A percentile compares a stretch with the other conserved stretches of the same genome.
Evolutionary conservation across 2,113 vertebrate species (phyloP).

Genomic region (Pycnonotus jocosus): DNA sequence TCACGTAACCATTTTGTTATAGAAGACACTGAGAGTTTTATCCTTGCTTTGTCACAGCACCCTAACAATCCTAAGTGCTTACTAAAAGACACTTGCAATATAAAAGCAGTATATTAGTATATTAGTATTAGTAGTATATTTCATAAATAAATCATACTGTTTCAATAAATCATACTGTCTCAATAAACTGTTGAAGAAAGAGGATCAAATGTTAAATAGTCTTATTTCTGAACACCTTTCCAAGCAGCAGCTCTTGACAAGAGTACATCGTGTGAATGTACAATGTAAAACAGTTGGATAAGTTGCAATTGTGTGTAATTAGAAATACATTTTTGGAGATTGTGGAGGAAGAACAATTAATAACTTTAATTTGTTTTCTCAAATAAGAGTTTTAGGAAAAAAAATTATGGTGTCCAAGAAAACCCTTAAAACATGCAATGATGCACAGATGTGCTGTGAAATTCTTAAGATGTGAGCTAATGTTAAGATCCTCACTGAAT

Average conservation of each 20-base stretch:
- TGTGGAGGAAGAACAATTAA: background rate
- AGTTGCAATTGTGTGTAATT: background rate
- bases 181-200: background rate
- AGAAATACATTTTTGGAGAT: background rate
- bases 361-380: background rate
- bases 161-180: background rate
- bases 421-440: background rate
- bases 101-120: too few relatives aligned
- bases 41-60: background rate
- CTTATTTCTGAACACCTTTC: background rate
- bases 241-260: background rate
- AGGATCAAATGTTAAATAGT: background rate
- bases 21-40: background rate
- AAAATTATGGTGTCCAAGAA: background rate
- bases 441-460: conserved; percentile 13
- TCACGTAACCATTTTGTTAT: background rate
- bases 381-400: background rate
- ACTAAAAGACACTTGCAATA: background rate
- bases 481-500: background rate
- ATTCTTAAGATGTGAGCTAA: conserved; percentile 5
- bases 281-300: background rate
- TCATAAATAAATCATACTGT: background rate
- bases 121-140: background rate
- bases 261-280: accelerated
- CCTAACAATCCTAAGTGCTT: background rate